Base-by-base conservation (phyloP, 2,113 vertebrate genomes). In the Artemisiospiza belli region DNA sequence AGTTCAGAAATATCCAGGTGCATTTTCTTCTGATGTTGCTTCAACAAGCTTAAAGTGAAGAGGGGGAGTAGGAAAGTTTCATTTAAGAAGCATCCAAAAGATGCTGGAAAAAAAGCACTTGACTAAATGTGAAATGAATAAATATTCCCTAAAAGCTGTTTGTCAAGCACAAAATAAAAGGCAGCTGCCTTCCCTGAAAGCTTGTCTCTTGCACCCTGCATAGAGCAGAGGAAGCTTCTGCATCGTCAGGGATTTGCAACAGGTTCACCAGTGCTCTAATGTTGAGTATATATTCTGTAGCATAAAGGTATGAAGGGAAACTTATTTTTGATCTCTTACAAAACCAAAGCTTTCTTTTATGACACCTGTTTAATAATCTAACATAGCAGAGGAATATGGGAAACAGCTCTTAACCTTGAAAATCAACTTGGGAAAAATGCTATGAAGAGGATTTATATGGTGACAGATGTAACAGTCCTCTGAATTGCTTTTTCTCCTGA, bases 351-450 rank as follows among this genome's bases (percentile, higher is more conserved):
- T 3, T 58, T 61, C 49, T 89, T 95, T 95, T 89, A 89, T 91
- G 74, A 47, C 10, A 35, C n/a, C 73, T 89, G 58, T 91, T 89
- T 95, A 91, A 95, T 95, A 94, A 79, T 57, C 77, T 73, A 69
- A 37, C 2, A 0, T 84, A 85, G 84, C 62, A 80, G 67, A 82
- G 87, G 46, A 85, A 25, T 27, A 61, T 89, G 87, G 84, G 89
- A 76, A 92, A 76, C 33, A 76, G 58, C 62, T 87, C 89, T 94
- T 95, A 91, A 92, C 89, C 92, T 94, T 97, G 91, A 92, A 92
- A 95, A 67, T 61, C 66, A 84, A 5, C 80, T 41, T 89, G 74
- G 70, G 72, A 58, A 80, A 87, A 93, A 57, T 55, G 78, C 75
- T 67, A 11, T 67, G 64, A 77, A 79, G 30, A 74, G 75, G 64